Percentiles rank a stretch among this genome's conserved stretches.
Evolutionary conservation across 2,797 vertebrate genomes (phyloP).

Genomic region (Enteromius unitaeniatus): DNA sequence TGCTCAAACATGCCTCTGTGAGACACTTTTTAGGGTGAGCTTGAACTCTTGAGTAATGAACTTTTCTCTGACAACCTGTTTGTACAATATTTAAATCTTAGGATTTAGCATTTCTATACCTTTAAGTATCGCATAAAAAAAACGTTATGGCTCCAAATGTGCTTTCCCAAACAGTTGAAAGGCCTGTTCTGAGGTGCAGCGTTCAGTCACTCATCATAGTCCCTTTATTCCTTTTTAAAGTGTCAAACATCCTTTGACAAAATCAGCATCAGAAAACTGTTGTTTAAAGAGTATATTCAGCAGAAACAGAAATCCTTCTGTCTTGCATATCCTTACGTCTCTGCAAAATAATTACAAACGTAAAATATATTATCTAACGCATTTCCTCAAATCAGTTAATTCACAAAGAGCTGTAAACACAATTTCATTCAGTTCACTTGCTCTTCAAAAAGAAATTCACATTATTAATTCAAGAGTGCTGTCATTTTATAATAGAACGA

Average conservation of each 20-base stretch:
- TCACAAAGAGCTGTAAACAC: background rate
- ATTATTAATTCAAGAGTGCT: slow-evolving; percentile 49
- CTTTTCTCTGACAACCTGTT: background rate
- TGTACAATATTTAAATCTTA: background rate
- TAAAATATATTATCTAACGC: background rate
- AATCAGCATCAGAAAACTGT: background rate
- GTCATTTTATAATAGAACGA: background rate
- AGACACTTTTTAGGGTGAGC: background rate
- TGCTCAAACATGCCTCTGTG: slow-evolving; percentile 2
- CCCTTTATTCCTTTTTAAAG: slow-evolving; percentile 24
- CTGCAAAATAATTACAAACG: background rate
- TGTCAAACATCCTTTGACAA: background rate
- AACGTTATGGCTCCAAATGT: background rate
- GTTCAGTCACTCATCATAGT: background rate
- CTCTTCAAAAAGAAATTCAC: slow-evolving; percentile 61
- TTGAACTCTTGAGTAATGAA: background rate
- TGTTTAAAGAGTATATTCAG: background rate
- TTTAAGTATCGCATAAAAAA: background rate
- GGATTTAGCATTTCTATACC: background rate
- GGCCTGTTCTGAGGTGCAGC: background rate
- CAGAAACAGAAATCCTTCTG: background rate
- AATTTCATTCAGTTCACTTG: slow-evolving; percentile 57
- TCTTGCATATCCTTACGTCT: too few species aligned
- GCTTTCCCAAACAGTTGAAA: background rate
- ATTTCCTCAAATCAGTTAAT: background rate